phyloP scores from a whole-genome alignment of 1,140 invertebrate genomes.

The Helicoverpa zea region DNA sequence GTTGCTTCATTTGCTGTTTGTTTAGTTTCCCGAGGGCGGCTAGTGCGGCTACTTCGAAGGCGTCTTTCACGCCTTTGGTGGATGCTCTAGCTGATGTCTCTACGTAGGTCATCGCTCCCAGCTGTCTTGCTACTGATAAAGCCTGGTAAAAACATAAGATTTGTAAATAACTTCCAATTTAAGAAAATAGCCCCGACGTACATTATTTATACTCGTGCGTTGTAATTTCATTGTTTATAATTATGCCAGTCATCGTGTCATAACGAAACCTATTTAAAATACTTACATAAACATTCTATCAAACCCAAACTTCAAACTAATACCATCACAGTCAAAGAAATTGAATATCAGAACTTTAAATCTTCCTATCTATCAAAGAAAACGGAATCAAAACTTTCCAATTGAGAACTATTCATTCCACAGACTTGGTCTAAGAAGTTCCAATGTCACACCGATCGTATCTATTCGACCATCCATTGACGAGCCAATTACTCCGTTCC shows the following conservation, averaged over 20 bases:
- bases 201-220: too few species aligned
- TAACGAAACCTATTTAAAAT: too few species aligned
- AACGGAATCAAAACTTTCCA: constrained; percentile 5
- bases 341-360: background rate
- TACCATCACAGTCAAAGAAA: background rate
- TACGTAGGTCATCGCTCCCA: constrained; percentile 90
- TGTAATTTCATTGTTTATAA: too few species aligned
- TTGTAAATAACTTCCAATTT: background rate
- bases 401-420: constrained; percentile 12
- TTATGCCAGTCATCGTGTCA: too few species aligned
- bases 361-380: background rate
- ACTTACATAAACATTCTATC: too few species aligned
- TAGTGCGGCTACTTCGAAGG: constrained; percentile 89
- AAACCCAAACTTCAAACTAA: too few species aligned
- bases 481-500: constrained; percentile 41
- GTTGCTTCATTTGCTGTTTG: constrained; percentile 87
- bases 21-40: constrained; percentile 89
- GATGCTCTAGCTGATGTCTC: constrained; percentile 89
- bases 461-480: constrained; percentile 13
- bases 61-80: constrained; percentile 88
- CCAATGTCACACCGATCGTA: constrained; percentile 21
- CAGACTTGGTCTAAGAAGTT: constrained; percentile 1
- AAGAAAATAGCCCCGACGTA: too few species aligned
- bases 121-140: constrained; percentile 87
- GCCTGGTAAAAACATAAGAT: constrained; percentile 70